These are phyloP conservation scores for Invenusta paracnida DNA, from an alignment of 2,888 invertebrate genomes.

Conservation along the genomic window DNA sequence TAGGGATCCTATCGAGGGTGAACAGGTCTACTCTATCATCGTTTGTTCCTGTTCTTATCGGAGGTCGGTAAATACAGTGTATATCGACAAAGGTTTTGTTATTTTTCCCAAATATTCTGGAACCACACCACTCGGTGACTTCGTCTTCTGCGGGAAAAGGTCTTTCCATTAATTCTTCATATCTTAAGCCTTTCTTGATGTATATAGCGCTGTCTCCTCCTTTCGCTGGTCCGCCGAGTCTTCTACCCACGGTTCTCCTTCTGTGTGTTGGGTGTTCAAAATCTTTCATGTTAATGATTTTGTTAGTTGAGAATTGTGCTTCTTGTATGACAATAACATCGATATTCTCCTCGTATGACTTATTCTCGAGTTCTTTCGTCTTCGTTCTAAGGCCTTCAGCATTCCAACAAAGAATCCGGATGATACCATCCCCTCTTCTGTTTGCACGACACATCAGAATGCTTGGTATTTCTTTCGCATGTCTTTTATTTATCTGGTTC, in stretches of 20 bases:
- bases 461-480: too few relatives aligned
- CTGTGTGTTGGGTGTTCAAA: not conserved
- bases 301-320: not conserved
- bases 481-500: too few relatives aligned
- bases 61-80: not conserved
- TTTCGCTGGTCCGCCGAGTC: not conserved
- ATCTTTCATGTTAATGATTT: not conserved
- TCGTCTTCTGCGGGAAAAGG: not conserved
- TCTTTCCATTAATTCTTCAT: not conserved
- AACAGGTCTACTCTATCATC: not conserved
- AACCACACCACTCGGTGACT: not conserved
- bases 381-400: not conserved
- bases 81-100: not conserved
- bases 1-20: not conserved
- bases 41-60: not conserved
- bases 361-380: not conserved
- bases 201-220: not conserved
- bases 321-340: not conserved
- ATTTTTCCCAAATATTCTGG: not conserved
- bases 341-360: not conserved
- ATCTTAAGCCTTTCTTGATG: not conserved
- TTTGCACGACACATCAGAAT: too few relatives aligned
- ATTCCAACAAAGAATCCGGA: not conserved
- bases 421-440: not conserved
- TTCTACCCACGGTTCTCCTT: not conserved